phyloP scores from a whole-genome alignment of 2,113 vertebrate species.

The Globicephala melas region DNA sequence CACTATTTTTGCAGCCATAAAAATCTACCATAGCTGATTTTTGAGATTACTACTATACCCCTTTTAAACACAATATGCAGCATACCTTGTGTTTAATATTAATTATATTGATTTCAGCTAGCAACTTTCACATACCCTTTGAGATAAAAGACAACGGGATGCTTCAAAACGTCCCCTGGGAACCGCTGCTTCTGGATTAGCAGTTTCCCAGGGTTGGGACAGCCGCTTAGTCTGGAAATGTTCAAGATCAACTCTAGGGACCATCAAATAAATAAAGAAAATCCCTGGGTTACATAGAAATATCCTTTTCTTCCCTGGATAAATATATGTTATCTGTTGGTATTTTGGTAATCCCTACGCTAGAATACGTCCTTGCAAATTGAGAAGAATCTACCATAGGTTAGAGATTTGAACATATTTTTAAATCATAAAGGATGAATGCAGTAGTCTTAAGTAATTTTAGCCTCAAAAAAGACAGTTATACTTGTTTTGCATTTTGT shows the following conservation, averaged over 20 bases:
- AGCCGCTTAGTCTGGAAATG: not conserved
- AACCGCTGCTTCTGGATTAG: not conserved
- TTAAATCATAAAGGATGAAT: constrained; percentile 11
- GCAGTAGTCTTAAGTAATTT: not conserved
- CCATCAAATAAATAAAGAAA: not conserved
- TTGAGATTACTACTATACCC: not conserved
- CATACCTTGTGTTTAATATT: not conserved
- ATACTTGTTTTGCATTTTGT: not conserved
- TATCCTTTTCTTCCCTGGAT: not conserved
- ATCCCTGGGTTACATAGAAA: not conserved
- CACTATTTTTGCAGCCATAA: not conserved
- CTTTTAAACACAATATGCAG: not conserved
- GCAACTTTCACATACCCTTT: not conserved
- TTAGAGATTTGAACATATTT: not conserved
- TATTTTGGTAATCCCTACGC: not conserved
- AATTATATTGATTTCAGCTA: constrained; percentile 9
- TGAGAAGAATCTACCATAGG: not conserved
- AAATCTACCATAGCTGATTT: not conserved
- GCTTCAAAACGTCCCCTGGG: not conserved
- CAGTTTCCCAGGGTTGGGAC: not conserved
- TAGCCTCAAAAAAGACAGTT: not conserved
- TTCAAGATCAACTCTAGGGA: not conserved
- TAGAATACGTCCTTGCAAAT: not conserved
- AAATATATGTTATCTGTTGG: not conserved
- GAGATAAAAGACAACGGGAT: not conserved